Conservation (phyloP, 2,797 vertebrate genomes). For the Erethizon dorsatum region DNA sequence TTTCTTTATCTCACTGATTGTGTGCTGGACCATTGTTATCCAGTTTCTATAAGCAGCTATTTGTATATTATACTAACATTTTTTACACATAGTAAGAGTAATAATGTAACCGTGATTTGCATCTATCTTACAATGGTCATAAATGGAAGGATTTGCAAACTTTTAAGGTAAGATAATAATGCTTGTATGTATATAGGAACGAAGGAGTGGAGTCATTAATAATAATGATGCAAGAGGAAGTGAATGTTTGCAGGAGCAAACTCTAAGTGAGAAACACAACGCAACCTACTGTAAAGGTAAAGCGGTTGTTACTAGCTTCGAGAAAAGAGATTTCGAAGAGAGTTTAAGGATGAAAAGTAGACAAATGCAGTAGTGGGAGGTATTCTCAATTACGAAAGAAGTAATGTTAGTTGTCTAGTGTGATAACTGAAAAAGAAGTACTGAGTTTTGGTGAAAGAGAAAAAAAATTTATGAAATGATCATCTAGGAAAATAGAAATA, state of each 20-base stretch:
- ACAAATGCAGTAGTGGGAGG: not conserved
- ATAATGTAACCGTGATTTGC: not conserved
- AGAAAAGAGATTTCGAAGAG: not conserved
- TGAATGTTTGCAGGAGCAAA: not conserved
- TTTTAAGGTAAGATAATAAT: not conserved
- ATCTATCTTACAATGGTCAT: not conserved
- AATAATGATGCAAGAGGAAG: not conserved
- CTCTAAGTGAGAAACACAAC: not conserved
- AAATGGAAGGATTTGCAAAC: not conserved
- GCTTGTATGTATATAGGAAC: not conserved
- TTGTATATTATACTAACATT: not conserved
- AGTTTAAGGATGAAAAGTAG: not conserved
- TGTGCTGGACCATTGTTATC: not conserved
- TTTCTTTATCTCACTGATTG: not conserved
- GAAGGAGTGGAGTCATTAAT: not conserved
- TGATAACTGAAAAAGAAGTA: not conserved
- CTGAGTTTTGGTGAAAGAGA: not conserved
- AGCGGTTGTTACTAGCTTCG: not conserved
- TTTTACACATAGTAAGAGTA: conserved; percentile 16
- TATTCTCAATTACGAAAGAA: not conserved
- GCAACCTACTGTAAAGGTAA: not conserved
- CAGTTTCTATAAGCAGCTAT: not conserved
- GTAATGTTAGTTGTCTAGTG: not conserved
- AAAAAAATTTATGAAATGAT: conserved; percentile 29
- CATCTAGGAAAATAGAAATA: not conserved